These are phyloP conservation scores for Leptinotarsa juncta DNA, from an alignment of 2,888 invertebrate genomes.

Conservation along the genomic window DNA sequence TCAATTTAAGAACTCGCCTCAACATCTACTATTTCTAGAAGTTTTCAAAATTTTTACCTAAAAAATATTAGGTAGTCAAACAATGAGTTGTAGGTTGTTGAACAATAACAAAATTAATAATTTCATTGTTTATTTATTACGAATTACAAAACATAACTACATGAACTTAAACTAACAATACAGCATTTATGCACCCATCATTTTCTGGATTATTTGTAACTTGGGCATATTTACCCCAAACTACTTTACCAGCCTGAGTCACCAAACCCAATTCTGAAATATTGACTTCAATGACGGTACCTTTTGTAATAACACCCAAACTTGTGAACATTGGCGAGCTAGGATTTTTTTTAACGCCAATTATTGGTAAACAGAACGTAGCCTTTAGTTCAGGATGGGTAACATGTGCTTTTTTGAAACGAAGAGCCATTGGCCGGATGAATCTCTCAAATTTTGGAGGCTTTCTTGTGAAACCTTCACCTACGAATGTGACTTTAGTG, in stretches of 20 bases:
- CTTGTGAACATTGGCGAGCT: conserved; percentile 97
- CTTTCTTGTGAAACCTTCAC: conserved; percentile 98
- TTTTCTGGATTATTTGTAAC: conserved; percentile 99
- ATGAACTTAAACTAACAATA: conserved; percentile 84
- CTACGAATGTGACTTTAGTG: conserved; percentile 97
- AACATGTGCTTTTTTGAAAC: conserved; percentile 98
- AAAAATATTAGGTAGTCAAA: no score
- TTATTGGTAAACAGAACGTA: conserved; percentile 96
- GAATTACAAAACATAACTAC: conserved; percentile 19
- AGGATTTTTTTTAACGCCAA: conserved; percentile 99
- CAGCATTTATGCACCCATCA: conserved; percentile 99
- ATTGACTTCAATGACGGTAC: conserved; percentile 97
- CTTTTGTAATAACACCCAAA: conserved; percentile 98
- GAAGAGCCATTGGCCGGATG: conserved; percentile 95
- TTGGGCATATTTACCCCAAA: conserved; percentile 99
- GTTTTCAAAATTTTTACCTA: no score
- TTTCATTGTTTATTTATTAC: neutral
- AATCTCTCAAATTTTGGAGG: conserved; percentile 99
- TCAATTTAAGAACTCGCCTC: no score
- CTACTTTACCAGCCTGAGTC: conserved; percentile 98
- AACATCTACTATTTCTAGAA: no score
- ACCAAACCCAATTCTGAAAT: conserved; percentile 98
- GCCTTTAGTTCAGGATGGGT: conserved; percentile 99
- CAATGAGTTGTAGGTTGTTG: no score
- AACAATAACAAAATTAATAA: neutral